These are phyloP conservation scores for Prinia subflava DNA, from an alignment of 2,113 vertebrate species.

Conservation along the genomic window DNA sequence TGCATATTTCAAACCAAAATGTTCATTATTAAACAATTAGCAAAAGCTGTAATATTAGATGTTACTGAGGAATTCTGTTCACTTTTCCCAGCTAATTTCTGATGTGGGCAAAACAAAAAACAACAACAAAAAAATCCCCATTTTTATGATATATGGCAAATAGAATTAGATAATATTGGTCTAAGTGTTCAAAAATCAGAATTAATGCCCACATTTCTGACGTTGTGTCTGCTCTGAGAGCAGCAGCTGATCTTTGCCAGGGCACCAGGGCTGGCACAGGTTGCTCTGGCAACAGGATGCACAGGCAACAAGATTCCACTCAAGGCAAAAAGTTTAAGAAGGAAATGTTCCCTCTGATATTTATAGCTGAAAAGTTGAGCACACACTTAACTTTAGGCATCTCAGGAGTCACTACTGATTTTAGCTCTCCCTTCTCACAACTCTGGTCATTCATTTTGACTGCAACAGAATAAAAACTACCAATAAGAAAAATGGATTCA, in stretches of 20 bases:
- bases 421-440: not conserved
- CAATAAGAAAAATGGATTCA: not conserved
- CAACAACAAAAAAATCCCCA: not conserved
- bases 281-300: slow-evolving; percentile 55
- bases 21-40: not conserved
- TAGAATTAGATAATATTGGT: not conserved
- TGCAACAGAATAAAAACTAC: not conserved
- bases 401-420: not conserved
- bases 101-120: not conserved
- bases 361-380: not conserved
- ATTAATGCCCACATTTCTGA: not conserved
- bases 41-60: not conserved
- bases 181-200: not conserved
- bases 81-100: not conserved
- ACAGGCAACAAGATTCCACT: not conserved
- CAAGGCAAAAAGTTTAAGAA: not conserved
- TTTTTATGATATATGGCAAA: not conserved
- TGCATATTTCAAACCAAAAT: not conserved
- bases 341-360: not conserved
- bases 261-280: not conserved
- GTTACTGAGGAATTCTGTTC: not conserved
- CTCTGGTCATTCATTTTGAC: not conserved
- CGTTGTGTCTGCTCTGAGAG: not conserved
- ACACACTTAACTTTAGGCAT: not conserved
- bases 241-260: slow-evolving; percentile 16